These are phyloP conservation scores for Oncorhynchus keta DNA, from an alignment of 2,113 vertebrate species.

Conservation along the genomic window DNA sequence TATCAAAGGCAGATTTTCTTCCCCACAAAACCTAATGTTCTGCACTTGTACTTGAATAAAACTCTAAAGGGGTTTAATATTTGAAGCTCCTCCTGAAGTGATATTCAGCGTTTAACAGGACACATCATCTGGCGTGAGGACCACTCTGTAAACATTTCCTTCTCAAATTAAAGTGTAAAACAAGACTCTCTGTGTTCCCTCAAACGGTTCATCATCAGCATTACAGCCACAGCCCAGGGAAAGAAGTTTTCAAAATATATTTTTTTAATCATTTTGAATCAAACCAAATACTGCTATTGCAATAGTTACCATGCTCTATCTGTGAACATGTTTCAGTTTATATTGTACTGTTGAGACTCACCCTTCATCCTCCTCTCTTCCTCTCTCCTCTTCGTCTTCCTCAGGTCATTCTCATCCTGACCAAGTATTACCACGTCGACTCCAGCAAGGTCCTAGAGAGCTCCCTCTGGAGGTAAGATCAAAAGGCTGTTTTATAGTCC, in stretches of 20 bases:
- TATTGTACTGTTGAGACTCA: background rate
- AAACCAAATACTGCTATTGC: no score
- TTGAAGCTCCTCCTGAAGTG: slow-evolving; percentile 7
- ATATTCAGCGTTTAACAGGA: slow-evolving; percentile 10
- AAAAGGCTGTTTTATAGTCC: background rate
- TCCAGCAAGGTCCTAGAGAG: slow-evolving; percentile 96
- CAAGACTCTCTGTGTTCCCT: slow-evolving; percentile 32
- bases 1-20: background rate
- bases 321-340: background rate
- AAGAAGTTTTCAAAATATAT: no score
- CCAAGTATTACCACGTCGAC: slow-evolving; percentile 95
- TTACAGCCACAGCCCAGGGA: background rate
- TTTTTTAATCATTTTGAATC: no score
- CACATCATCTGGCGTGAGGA: slow-evolving; percentile 10
- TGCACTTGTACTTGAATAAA: background rate
- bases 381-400: slow-evolving; percentile 20
- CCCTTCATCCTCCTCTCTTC: slow-evolving; percentile 8
- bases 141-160: slow-evolving; percentile 29
- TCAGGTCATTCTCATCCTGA: slow-evolving; percentile 96
- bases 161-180: slow-evolving; percentile 45
- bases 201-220: slow-evolving; percentile 12
- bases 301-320: background rate
- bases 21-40: background rate
- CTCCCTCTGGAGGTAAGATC: slow-evolving; percentile 59
- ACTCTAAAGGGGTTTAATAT: background rate